Conservation (phyloP, 2,888 invertebrate genomes). For the Odontomyia ornata region DNA sequence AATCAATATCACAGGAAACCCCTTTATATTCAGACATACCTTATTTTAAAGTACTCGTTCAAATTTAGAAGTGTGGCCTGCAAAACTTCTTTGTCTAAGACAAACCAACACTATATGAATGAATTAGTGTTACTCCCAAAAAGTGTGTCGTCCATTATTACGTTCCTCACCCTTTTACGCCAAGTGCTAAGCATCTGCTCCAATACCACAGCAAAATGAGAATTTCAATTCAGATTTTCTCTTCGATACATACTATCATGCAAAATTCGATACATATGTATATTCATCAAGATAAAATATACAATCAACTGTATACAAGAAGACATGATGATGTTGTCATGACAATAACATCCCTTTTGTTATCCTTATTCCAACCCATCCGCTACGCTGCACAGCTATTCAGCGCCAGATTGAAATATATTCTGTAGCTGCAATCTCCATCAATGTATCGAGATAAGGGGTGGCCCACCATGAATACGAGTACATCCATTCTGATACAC, state of each 20-base stretch:
- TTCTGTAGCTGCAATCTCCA: slow-evolving; percentile 2
- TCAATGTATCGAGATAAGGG: slow-evolving; percentile 5
- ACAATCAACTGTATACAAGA: slow-evolving; percentile 24
- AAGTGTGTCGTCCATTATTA: too few relatives aligned
- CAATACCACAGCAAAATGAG: not conserved
- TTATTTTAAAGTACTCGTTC: too few relatives aligned
- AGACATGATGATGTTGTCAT: slow-evolving; percentile 49
- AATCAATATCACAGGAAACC: too few relatives aligned
- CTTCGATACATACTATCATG: slow-evolving; percentile 28
- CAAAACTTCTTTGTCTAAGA: too few relatives aligned
- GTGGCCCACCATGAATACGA: slow-evolving; percentile 34
- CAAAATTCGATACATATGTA: slow-evolving; percentile 29
- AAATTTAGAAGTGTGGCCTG: too few relatives aligned
- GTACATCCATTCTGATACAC: slow-evolving; percentile 26
- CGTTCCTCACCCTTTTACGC: not conserved
- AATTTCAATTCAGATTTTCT: not conserved
- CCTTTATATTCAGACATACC: too few relatives aligned
- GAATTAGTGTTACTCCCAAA: too few relatives aligned
- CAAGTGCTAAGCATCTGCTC: not conserved
- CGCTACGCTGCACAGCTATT: not conserved
- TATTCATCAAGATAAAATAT: not conserved
- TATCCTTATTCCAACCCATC: slow-evolving; percentile 11
- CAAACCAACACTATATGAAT: too few relatives aligned
- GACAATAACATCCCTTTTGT: slow-evolving; percentile 45
- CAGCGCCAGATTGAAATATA: not conserved